Conservation (phyloP, 2,888 invertebrate species). For the Sminthurinus aureus region DNA sequence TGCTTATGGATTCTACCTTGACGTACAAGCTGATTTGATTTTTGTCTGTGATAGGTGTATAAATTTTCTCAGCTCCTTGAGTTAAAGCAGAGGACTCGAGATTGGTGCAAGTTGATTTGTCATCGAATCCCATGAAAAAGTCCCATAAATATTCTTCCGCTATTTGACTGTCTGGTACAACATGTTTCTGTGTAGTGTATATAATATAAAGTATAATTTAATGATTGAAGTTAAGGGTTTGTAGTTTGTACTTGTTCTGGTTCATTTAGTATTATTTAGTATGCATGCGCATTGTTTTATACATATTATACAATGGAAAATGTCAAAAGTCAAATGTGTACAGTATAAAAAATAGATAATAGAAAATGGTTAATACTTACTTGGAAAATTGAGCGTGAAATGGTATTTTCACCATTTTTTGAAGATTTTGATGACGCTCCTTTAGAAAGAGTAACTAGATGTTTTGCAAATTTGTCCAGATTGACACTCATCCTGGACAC, state of each 20-base stretch:
- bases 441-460: conserved; percentile 21
- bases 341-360: neutral
- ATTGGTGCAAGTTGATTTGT: conserved; percentile 65
- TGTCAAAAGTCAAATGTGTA: neutral
- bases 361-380: conserved; percentile 13
- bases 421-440: neutral
- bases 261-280: too few relatives aligned
- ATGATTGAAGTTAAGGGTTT: too few relatives aligned
- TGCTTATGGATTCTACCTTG: conserved; percentile 60
- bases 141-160: conserved; percentile 65
- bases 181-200: conserved; percentile 72
- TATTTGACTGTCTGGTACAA: conserved; percentile 80
- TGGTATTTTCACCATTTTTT: conserved; percentile 1
- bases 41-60: conserved; percentile 64
- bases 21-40: conserved; percentile 62
- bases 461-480: conserved; percentile 54
- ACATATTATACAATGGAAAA: neutral
- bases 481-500: conserved; percentile 39
- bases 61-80: conserved; percentile 75
- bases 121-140: conserved; percentile 39
- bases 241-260: too few relatives aligned
- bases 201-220: too few relatives aligned
- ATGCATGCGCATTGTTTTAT: too few relatives aligned
- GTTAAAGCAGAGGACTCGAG: conserved; percentile 70
- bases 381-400: conserved; percentile 11